Evolutionary conservation across 2,888 invertebrate species (phyloP), one percentile per base, ranked within the genome.

Genomic region (Polydrusus tereticollis): DNA sequence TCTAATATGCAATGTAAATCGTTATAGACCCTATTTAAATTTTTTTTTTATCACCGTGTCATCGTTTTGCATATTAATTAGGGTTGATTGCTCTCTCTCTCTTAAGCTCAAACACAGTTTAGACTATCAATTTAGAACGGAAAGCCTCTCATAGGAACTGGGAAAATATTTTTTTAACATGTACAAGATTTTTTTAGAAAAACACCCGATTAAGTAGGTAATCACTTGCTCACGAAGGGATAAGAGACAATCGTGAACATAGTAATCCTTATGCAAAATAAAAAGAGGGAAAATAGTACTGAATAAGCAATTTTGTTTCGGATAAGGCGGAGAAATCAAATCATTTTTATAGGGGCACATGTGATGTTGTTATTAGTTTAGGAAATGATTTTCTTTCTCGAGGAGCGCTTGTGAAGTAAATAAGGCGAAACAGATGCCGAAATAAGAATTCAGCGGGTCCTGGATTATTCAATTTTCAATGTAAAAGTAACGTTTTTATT

Each of bases 301-400:
- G 82, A 81, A 82, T 82, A 82, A 81, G 82, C 81, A 80, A 81
- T 82, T 82, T 80, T 78, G 78, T 79, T 78, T 80, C 77, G 79
- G 75, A 78, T 80, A 77, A 81, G 80, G 79, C 79, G 81, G 76
- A 78, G 80, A 79, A 80, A 82, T 82, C 80, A 81, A 81, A 81
- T 81, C 79, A 79, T 78, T 75, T 78, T 81, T 80, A 81, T 82
- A 81, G 81, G 79, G 78, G 77, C 78, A 74, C 71, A 74, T 67
- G 65, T 65, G 65, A 65, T 57, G 74, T 64, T 71, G 71, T 74
- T 74, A 74, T 74, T 74, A 74, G 74, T 74, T 74, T 74, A 74
- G 71, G 74, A 71, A 74, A 74, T 74, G 74, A 74, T 74, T 74
- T 74, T 64, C 67, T 63, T 73, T 64, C 52, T 20, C 50, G 64